Base-by-base conservation (phyloP, 2,888 invertebrate genomes). In the Cyaniris semiargus region DNA sequence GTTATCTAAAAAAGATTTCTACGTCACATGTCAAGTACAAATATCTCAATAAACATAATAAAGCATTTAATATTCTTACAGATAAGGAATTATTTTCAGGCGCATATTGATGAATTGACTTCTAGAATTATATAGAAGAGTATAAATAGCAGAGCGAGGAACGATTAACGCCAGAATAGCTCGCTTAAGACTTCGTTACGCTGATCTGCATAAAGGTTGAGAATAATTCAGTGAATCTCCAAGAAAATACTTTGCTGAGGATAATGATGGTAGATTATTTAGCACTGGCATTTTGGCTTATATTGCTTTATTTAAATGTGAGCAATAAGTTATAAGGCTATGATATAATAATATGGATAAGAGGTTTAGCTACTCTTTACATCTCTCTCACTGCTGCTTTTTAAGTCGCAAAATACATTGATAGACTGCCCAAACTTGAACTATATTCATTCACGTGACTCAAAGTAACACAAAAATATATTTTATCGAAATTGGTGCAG, bases 101-200 rank as follows among this genome's bases (percentile, higher is more conserved):
- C 60, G 72, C 72, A 72, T 72, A 44, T 72, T 72, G 38, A 72
- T 72, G 38, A 34, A 44, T 23, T 72, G 23, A 23, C 72, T 10
- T 44, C 44, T 44, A 10, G 15, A 71, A 71, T 70, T 38, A 71
- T 48, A 72, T 23, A 38, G 44, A 21, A 44, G 72, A 72, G 34
- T 70, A 56, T 44, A 70, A 76, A 76, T 76, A 76, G 27, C 56
- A 27, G 34, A n/a, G 23, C 60, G 76, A 13, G 70, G 70, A 76
- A 31, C 70, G 70, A 76, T 76, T 70, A 70, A 70, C 44, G 76
- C 31, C 48, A 76, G 53, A 70, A 76, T 76, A 76, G 56, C 70
- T 70, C 70, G 70, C 48, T 60, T 27, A 70, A 44, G 23, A 27
- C 18, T 21, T 53, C 21, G 48, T 15, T 44, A 21, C 27, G 27